phyloP scores from a whole-genome alignment of 1,140 invertebrate genomes.

The Halesus radiatus region DNA sequence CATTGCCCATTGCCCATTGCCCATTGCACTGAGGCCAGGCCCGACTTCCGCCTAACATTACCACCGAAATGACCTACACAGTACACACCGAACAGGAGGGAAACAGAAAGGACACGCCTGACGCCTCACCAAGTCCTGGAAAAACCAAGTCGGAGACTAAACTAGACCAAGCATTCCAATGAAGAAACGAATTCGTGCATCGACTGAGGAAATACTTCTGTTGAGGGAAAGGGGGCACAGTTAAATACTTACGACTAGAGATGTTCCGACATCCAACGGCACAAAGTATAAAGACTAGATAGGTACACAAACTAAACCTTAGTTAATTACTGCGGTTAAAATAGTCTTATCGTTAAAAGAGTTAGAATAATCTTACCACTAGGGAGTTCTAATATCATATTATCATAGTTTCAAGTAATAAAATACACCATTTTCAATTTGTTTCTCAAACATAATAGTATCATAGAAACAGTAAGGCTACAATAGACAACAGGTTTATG shows the following conservation, averaged over 20 bases:
- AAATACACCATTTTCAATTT: conserved; percentile 57
- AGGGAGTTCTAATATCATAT: conserved; percentile 45
- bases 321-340: conserved; percentile 47
- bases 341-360: conserved; percentile 47
- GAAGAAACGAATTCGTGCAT: conserved; percentile 11
- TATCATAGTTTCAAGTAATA: conserved; percentile 57
- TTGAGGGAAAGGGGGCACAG: background rate
- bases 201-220: background rate
- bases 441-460: conserved; percentile 58
- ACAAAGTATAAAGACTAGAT: conserved; percentile 47
- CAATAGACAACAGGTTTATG: conserved; percentile 55
- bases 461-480: conserved; percentile 58
- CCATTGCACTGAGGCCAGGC: too few species aligned
- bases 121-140: background rate
- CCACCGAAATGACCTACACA: conserved; percentile 47
- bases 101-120: conserved; percentile 25
- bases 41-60: conserved; percentile 46
- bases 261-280: conserved; percentile 35
- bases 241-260: conserved; percentile 43
- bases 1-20: too few species aligned
- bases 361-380: conserved; percentile 48
- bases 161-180: background rate
- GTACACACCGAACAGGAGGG: conserved; percentile 9
- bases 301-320: conserved; percentile 26
- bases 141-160: conserved; percentile 1